These are phyloP conservation scores for Ochropleura plecta DNA, from an alignment of 2,888 invertebrate genomes.

Conservation along the genomic window DNA sequence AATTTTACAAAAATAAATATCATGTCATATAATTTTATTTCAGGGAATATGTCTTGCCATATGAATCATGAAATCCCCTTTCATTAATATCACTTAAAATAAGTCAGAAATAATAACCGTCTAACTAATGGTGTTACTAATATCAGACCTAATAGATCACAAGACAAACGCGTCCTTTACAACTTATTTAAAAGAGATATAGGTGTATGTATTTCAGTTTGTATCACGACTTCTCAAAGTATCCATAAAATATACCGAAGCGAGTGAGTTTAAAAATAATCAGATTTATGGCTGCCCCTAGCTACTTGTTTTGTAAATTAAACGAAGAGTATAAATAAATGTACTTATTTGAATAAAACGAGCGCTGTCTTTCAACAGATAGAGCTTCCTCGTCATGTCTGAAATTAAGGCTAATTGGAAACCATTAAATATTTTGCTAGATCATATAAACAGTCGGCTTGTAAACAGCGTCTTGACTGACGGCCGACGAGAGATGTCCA, in stretches of 20 bases:
- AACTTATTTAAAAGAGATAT: conserved; percentile 28
- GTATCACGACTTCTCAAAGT: conserved; percentile 65
- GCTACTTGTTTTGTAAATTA: conserved; percentile 68
- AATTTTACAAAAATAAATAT: not conserved
- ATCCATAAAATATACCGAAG: conserved; percentile 72
- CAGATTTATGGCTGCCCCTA: conserved; percentile 72
- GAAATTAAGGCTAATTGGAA: conserved; percentile 25
- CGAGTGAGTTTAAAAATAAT: conserved; percentile 78
- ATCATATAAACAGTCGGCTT: conserved; percentile 30
- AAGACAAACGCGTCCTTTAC: conserved; percentile 18
- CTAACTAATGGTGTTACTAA: conserved; percentile 18
- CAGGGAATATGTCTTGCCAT: not conserved
- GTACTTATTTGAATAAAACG: conserved; percentile 56
- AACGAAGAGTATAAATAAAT: conserved; percentile 61
- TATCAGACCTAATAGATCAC: conserved; percentile 38
- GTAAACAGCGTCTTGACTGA: conserved; percentile 29
- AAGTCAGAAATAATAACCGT: not conserved
- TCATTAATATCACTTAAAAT: conserved; percentile 5
- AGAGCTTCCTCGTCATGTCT: conserved; percentile 29
- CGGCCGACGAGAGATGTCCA: conserved; percentile 11
- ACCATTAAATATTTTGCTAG: conserved; percentile 19
- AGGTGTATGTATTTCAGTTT: conserved; percentile 50
- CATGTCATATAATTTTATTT: not conserved
- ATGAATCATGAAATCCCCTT: conserved; percentile 1
- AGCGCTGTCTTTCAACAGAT: conserved; percentile 42